Base-by-base conservation (phyloP, 2,888 invertebrate genomes). In the Rhagonycha lutea region DNA sequence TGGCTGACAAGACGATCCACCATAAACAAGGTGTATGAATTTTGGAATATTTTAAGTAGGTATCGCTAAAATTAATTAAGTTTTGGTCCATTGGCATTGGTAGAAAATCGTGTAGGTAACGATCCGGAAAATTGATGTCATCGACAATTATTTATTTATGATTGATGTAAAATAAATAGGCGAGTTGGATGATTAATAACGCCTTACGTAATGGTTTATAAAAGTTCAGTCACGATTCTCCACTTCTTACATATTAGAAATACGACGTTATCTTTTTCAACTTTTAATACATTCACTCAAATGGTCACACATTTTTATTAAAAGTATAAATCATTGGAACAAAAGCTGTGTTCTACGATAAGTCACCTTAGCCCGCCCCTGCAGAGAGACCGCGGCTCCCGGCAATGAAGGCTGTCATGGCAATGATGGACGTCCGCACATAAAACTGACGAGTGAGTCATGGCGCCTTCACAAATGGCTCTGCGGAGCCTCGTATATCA, bases 401-500 rank as follows among this genome's bases (percentile, higher is more conserved):
- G 87, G 88, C 88, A 86, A 86, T 91, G 91, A 90, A 90, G 90
- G 89, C 91, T 91, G 92, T 92, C 92, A 91, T 87, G 85, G 88
- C 83, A 84, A 91, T 92, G 92, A 93, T 92, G 90, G 92, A 93
- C 92, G 92, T 92, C 91, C 89, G 89, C 87, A 90, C 90, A 92
- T 92, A 92, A 92, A 92, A 90, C 92, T 92, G 92, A 92, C 92
- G 92, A 92, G 92, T 90, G 91, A 90, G 88, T 89, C 88, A 90
- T 88, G 90, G 90, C 90, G 90, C 91, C 90, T 91, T 90, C 89
- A 90, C 91, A 91, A 92, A 93, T 92, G 92, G 92, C 92, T 90
- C 92, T 91, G 91, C 91, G 91, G 92, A 92, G 92, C 91, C 91
- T 91, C 91, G 90, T 93, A 92, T 92, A 92, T 93, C 92, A 92